Evolutionary conservation across 1,140 invertebrate genomes (phyloP), one percentile per base, ranked within the genome.

Genomic region (Cephus cinctus): DNA sequence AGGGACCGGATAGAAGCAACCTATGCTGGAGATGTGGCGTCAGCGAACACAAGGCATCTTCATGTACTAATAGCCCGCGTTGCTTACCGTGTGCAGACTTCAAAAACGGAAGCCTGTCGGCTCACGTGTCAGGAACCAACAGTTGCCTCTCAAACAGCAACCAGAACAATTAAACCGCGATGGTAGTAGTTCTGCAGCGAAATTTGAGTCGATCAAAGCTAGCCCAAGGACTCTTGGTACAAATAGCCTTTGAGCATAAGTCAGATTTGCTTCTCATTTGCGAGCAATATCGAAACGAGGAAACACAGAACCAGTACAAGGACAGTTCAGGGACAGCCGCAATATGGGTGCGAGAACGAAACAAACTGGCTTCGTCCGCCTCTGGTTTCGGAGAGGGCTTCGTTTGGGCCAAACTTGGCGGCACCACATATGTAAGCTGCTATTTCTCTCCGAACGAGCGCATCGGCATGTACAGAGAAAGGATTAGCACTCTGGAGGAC

Each of bases 1-100:
- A 23, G 9, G 57, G 40, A 1, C 27, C 38, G 1, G 46, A 59
- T 18, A 43, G 50, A 34, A 36, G 18, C 3, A 38, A 46, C 0
- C 4, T 45, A 4, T 63, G 56, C 45, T 59, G 31, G n/a, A 48
- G 25, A 15, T 61, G 61, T 32, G 52, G 59, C 4, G 35, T 15
- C 5, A 19, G 34, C 18, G 57, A 30, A 1, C 56, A 61, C 38
- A 50, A 42, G 12, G 47, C 41, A 1, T 32, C 16, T 8, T 31
- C 3, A 3, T 62, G 57, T 38, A 31, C 2, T 4, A 36, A 22
- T 0, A 11, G 25, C 0, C 40, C 47, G 0, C 16, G 2, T 0
- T 59, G 52, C 31, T 11, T 42, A 9, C 36, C 42, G 5, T 52
- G 45, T 18, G 9, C 30, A 8, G 15, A 6, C 2, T 5, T 19